Percentiles rank a stretch among this genome's conserved stretches.
Evolutionary conservation across 2,797 vertebrate species (phyloP).

Genomic region (Odontamblyopus rebecca): DNA sequence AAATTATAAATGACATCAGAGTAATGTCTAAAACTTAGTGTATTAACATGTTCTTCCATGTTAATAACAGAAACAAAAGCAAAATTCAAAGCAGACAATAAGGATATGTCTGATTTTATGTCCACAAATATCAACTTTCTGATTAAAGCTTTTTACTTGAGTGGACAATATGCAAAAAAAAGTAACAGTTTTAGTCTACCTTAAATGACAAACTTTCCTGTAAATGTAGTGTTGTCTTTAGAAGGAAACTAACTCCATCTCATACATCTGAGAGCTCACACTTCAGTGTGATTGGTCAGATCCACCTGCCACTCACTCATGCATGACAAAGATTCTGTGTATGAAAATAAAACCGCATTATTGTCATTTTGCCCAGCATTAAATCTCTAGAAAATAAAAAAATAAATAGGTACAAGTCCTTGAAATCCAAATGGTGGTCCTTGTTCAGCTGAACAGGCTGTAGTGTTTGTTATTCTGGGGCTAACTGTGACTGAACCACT

Average conservation of each 20-base stretch:
- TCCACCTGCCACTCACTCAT: background rate
- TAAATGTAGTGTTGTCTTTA: background rate
- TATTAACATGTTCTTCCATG: background rate
- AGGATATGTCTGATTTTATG: background rate
- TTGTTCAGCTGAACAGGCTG: background rate
- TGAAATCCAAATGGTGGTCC: background rate
- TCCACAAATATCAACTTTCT: background rate
- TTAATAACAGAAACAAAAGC: no score
- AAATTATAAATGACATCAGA: background rate
- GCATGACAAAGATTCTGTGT: background rate
- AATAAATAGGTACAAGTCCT: background rate
- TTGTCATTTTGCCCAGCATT: background rate
- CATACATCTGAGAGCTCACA: background rate
- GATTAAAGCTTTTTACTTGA: background rate
- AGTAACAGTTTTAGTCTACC: no score
- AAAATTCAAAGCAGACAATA: no score
- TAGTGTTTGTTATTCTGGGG: background rate
- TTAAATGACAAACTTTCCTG: background rate
- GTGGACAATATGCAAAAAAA: no score
- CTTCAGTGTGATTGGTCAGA: background rate
- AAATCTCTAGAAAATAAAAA: background rate
- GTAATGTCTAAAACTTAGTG: background rate
- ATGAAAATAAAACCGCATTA: background rate
- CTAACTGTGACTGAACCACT: constrained; percentile 7
- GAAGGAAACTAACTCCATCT: background rate